Evolutionary conservation across 2,888 invertebrate species (phyloP), one percentile per base, ranked within the genome.

Genomic region (Ichneumoninae sp.): DNA sequence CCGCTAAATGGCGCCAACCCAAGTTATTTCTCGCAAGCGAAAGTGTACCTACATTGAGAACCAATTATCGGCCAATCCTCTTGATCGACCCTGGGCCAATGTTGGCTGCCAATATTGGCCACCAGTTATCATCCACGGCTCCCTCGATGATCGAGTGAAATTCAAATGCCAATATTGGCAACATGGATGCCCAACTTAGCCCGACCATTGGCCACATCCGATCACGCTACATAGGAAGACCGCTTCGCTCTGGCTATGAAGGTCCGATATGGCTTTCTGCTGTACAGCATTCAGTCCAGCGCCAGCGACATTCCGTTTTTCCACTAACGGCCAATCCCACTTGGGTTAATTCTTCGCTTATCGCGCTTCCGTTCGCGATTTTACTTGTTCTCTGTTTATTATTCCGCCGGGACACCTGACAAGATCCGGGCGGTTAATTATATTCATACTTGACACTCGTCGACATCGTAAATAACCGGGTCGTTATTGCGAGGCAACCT

Each of bases 391-490:
- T 22, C n/a, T 65, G 22, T 70, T 70, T 60, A 60, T 75, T 79
- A 68, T 83, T 57, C 66, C 26, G 36, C 69, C 19, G 62, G 66
- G 40, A 54, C 26, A n/a, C 33, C 36, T 6, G 22, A 3, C 16
- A 54, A 68, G 69, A 77, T 77, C 30, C 68, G 13, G 26, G 69
- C 60, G 26, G 69, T 85, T 85, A 74, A 83, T 83, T 80, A 81
- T 66, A 76, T 47, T 83, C 62, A 60, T 76, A 68, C 65, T 54
- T 68, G 69, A 70, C 71, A 83, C 75, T 81, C 78, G 66, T 80
- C 66, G 66, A 74, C 47, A 75, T 74, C 82, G 66, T 84, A 85
- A 86, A 86, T 83, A 86, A 86, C 75, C 40, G 26, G 70, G 80
- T 74, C 80, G 79, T 83, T 85, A 83, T 83, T 83, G 80, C 77